phyloP scores from a whole-genome alignment of 1,140 invertebrate genomes.

The Hetaerina americana region DNA sequence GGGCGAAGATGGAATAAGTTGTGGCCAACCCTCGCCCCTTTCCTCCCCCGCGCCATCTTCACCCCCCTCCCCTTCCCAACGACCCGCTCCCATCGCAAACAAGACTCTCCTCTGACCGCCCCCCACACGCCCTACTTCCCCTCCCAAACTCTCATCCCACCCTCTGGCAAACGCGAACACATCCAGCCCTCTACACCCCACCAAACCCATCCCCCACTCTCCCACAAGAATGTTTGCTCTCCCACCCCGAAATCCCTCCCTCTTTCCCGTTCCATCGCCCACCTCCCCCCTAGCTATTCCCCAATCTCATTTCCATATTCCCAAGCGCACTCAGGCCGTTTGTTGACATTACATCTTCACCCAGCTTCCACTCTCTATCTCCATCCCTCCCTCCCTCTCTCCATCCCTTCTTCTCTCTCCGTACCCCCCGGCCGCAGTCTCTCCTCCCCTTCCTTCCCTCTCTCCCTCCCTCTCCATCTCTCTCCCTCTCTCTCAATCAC shows the following conservation, averaged over 20 bases:
- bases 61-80: background rate
- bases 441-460: background rate
- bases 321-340: background rate
- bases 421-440: background rate
- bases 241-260: background rate
- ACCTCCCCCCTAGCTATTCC: background rate
- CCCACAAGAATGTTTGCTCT: background rate
- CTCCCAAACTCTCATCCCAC: too few species aligned
- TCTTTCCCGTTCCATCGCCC: background rate
- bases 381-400: background rate
- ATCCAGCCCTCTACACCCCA: too few species aligned
- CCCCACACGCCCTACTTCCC: too few species aligned
- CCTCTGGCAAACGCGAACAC: too few species aligned
- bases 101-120: too few species aligned
- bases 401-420: background rate
- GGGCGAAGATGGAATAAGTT: background rate
- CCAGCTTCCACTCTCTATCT: background rate
- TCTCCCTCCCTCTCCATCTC: background rate
- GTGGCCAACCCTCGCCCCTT: background rate
- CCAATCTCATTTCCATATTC: background rate
- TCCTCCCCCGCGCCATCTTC: background rate
- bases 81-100: too few species aligned
- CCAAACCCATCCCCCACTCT: too few species aligned
- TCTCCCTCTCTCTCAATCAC: background rate
- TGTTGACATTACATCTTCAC: background rate